Base-by-base conservation (phyloP, 2,113 vertebrate species). In the Ptilonorhynchus violaceus region DNA sequence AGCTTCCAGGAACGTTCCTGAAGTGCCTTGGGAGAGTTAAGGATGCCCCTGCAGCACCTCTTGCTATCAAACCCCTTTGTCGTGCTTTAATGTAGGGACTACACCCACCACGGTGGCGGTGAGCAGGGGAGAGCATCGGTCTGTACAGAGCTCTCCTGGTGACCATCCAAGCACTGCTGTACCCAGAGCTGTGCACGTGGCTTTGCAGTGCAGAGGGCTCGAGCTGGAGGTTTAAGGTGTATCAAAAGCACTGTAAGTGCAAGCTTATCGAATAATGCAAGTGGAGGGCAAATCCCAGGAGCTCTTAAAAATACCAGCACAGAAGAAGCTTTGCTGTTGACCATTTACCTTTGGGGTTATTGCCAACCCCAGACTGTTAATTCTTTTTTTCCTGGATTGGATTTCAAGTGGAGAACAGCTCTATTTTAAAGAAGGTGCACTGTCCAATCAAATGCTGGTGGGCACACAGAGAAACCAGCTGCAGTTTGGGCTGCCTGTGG, bases 271-370 rank as follows among this genome's bases (percentile, higher is more conserved):
- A 79, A 28, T 69, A 75, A 52, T 35, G 33, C 47, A 67, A 73
- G 81, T 7, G 39, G 58, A 73, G 66, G 37, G 41, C 17, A 77
- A 70, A 85, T 69, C 64, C 60, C 66, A 75, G 33, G 56, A 64
- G 77, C 37, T 68, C 42, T 78, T 92, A 89, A 89, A 88, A 92
- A 63, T n/a, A 73, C 46, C 46, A 42, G 46, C 37, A 19, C 27
- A n/a, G 41, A 46, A 69, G 59, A 6, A 79, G 28, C 20, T 56
- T 53, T 92, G 74, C 27, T 66, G 31, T 49, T 50, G 21, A 73
- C 49, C 12, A 0, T 49, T 91, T 80, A 64, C 53, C 56, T 91
- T 33, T 75, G 84, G 80, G 84, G 74, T 25, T 19, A 2, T 18
- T 67, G 53, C 49, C n/a, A 77, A 39, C 14, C 23, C 31, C n/a